Base-by-base conservation (phyloP, 2,888 invertebrate species). In the Cataglyphis altisquamis region DNA sequence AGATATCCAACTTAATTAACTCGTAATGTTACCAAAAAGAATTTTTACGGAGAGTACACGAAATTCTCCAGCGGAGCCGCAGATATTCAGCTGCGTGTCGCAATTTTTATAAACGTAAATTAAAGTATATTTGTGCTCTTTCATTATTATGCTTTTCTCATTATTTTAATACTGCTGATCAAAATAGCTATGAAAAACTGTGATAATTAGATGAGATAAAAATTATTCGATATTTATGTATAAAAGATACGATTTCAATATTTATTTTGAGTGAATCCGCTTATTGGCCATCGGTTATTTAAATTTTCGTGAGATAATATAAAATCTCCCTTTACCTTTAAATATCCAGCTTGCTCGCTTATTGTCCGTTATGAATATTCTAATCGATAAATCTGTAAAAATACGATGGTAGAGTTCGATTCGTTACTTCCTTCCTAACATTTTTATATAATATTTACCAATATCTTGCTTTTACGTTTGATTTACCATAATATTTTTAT, bases 1-100 rank as follows among this genome's bases (percentile, higher is more conserved):
- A 36, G 73, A 64, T 87, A 80, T 67, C 75, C 48, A 63, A 60
- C 66, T 80, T 85, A 85, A 88, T 87, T 88, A 75, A 83, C 60
- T 75, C 66, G 63, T 70, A 82, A 52, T 52, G n/a, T 52, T 52
- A n/a, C 48, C 6, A 52, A 52, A 52, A 52, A 52, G 8, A 52
- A 52, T 18, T 48, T 48, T 52, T n/a, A 52, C 48, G 6, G 8
- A 52, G 48, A 52, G n/a, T n/a, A 52, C 8, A 52, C 2, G 8
- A 52, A n/a, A 52, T n/a, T 52, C 8, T 25, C 48, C 48, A n/a
- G n/a, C n/a, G 48, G 48, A n/a, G 2, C 2, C 8, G 15, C 12
- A 57, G 41, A 55, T 66, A 57, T 36, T 3, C 12, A 39, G 45
- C 74, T n/a, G 60, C 15, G 60, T 12, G 21, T 57, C 25, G 18